Evolutionary conservation across 2,113 vertebrate genomes (phyloP).

Genomic region (Ophthalmolycus amberensis): DNA sequence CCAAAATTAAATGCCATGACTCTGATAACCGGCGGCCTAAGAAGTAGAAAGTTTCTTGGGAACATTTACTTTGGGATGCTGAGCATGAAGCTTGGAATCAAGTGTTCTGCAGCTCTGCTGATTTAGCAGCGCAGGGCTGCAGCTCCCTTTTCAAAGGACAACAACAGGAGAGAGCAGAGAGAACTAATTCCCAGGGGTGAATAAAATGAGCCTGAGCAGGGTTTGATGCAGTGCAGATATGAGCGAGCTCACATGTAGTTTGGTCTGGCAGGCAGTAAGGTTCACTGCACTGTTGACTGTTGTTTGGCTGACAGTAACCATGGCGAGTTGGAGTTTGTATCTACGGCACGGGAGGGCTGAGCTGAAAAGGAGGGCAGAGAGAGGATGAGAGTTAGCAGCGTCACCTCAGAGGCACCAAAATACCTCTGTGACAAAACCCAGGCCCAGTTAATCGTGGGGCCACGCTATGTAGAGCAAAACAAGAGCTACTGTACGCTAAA

Average conservation of each 20-base stretch:
- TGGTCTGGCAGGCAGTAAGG: conserved; percentile 43
- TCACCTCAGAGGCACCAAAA: conserved; percentile 64
- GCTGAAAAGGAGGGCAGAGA: conserved; percentile 50
- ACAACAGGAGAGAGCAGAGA: conserved; percentile 39
- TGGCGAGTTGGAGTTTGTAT: conserved; percentile 63
- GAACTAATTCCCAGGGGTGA: conserved; percentile 39
- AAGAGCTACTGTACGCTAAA: conserved; percentile 20
- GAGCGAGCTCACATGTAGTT: conserved; percentile 38
- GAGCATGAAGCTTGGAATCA: conserved; percentile 51
- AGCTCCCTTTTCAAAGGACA: conserved; percentile 66
- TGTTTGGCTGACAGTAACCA: conserved; percentile 78
- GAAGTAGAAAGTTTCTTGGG: conserved; percentile 29
- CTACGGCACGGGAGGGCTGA: conserved; percentile 61
- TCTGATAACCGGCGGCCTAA: conserved; percentile 32
- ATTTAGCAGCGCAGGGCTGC: conserved; percentile 50
- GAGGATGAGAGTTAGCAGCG: conserved; percentile 38
- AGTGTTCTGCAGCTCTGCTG: conserved; percentile 65
- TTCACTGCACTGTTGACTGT: conserved; percentile 66
- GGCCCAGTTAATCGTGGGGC: conserved; percentile 33
- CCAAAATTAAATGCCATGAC: conserved; percentile 47
- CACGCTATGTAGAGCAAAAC: conserved; percentile 37
- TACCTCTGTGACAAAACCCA: conserved; percentile 58
- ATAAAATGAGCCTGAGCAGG: conserved; percentile 26
- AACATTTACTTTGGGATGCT: conserved; percentile 72
- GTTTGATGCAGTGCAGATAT: conserved; percentile 70